Percentiles rank a stretch among this genome's conserved stretches.
Evolutionary conservation across 2,888 invertebrate species (phyloP).

Genomic region (Pyrocoelia pectoralis): DNA sequence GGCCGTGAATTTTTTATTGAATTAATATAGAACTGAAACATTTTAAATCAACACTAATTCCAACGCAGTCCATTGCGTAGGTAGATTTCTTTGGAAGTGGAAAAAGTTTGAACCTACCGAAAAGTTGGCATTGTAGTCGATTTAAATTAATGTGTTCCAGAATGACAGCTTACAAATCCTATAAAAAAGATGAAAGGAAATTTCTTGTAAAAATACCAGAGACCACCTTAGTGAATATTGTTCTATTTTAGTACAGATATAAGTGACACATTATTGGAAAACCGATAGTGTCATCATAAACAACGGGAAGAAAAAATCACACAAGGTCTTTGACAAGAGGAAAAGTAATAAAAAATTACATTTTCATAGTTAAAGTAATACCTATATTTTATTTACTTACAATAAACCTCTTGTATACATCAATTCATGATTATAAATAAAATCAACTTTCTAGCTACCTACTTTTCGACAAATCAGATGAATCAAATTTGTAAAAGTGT

Average conservation of each 20-base stretch:
- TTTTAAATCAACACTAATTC: no score
- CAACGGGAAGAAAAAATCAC: no score
- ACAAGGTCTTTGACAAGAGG: no score
- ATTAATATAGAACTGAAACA: no score
- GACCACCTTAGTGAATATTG: background rate
- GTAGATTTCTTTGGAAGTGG: no score
- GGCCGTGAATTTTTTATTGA: no score
- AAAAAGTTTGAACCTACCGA: no score
- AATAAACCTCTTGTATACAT: no score
- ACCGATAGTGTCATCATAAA: background rate
- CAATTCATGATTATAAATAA: background rate
- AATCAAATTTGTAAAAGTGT: background rate
- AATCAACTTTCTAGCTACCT: slow-evolving; percentile 8
- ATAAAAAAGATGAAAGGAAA: background rate
- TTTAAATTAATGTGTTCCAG: background rate
- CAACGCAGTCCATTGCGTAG: no score
- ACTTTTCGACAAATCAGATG: slow-evolving; percentile 5
- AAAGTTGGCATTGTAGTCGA: background rate
- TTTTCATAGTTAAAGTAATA: no score
- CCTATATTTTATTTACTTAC: no score
- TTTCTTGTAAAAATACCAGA: background rate
- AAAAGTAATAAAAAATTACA: no score
- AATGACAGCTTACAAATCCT: background rate
- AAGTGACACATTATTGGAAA: background rate
- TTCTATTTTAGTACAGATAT: background rate